Percentiles rank a stretch among this genome's conserved stretches.
Conservation (phyloP, 2,113 vertebrate species). For the Rynchops niger region DNA sequence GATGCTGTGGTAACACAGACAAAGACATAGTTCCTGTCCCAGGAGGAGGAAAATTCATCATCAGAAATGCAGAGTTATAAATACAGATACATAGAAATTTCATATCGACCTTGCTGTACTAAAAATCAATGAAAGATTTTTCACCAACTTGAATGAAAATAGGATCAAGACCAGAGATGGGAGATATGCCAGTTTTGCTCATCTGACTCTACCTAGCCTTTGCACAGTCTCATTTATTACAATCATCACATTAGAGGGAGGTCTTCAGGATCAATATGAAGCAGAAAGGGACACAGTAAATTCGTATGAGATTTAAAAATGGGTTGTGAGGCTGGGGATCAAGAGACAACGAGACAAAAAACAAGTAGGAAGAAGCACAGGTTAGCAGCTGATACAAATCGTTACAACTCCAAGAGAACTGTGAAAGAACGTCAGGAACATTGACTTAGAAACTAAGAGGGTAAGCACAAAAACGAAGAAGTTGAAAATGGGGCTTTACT, state of each 20-base stretch:
- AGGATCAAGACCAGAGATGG: background rate
- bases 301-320: slow-evolving; percentile 6
- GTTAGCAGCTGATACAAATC: background rate
- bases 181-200: background rate
- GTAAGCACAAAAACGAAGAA: background rate
- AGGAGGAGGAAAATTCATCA: background rate
- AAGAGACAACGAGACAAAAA: background rate
- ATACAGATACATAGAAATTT: slow-evolving; percentile 23
- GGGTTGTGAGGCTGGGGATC: background rate
- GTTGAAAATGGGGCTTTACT: background rate
- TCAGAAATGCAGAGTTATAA: slow-evolving; percentile 1
- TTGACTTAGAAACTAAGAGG: background rate
- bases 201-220: background rate
- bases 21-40: background rate
- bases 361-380: background rate
- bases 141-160: background rate
- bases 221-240: slow-evolving; percentile 7
- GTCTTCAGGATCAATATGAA: slow-evolving; percentile 1
- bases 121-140: slow-evolving; percentile 38
- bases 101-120: slow-evolving; percentile 27
- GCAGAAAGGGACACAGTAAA: background rate
- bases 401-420: background rate
- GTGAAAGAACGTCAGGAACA: background rate
- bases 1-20: background rate
- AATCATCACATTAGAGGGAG: slow-evolving; percentile 16